A percentile compares a stretch with the other conserved stretches of the same genome.
Conservation (phyloP, 2,888 invertebrate genomes). For the Argynnis bischoffii region DNA sequence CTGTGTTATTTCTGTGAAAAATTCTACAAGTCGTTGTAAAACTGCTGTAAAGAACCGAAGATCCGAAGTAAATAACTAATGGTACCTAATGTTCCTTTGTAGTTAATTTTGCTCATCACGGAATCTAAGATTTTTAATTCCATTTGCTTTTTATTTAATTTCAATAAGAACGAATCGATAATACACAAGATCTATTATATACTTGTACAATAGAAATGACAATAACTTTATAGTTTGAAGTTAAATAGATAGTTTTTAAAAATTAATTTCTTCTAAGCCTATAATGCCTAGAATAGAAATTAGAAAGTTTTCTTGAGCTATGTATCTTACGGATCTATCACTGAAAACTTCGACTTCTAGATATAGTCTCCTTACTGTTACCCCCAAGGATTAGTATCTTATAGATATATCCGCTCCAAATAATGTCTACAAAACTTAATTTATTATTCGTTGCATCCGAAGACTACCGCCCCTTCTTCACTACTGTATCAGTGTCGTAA, state of each 20-base stretch:
- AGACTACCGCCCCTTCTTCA: conserved; percentile 80
- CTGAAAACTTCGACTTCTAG: conserved; percentile 30
- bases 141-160: no score
- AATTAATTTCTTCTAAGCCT: conserved; percentile 3
- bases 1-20: no score
- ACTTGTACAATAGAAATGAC: no score
- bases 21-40: no score
- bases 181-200: no score
- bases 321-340: conserved; percentile 1
- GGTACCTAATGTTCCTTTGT: no score
- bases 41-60: no score
- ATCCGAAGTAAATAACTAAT: no score
- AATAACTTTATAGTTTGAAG: not conserved
- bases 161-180: no score
- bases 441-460: conserved; percentile 71
- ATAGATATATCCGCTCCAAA: conserved; percentile 50
- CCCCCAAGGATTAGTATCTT: conserved; percentile 30
- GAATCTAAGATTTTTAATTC: no score
- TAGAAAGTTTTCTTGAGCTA: conserved; percentile 10
- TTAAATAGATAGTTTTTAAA: conserved; percentile 4
- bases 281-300: conserved; percentile 23
- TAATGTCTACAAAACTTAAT: conserved; percentile 48
- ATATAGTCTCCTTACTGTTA: conserved; percentile 26
- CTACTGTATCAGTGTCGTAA: conserved; percentile 82
- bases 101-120: no score